A percentile compares a stretch with the other conserved stretches of the same genome.
phyloP scores from a whole-genome alignment of 2,113 vertebrate genomes.

The Etheostoma cragini region DNA sequence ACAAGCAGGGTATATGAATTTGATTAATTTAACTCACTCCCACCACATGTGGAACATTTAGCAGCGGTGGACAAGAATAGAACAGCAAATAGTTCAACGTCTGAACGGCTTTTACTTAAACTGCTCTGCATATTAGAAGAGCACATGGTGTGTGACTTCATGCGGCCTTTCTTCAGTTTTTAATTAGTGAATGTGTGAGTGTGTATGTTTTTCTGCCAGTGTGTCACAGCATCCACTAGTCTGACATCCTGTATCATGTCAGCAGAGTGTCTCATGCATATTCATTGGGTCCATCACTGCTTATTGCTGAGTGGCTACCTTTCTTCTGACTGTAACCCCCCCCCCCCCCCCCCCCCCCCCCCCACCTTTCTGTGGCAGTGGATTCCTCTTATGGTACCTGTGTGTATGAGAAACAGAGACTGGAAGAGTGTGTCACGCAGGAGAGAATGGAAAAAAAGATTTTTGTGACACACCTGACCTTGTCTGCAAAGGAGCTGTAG shows the following conservation, averaged over 20 bases:
- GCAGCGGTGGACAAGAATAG: slow-evolving; percentile 34
- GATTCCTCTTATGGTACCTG: slow-evolving; percentile 30
- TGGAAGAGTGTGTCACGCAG: slow-evolving; percentile 24
- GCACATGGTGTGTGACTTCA: background rate
- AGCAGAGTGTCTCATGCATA: slow-evolving; percentile 77
- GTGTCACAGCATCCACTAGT: slow-evolving; percentile 42
- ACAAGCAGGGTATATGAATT: slow-evolving; percentile 36
- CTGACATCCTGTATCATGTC: slow-evolving; percentile 70
- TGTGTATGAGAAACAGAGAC: slow-evolving; percentile 24
- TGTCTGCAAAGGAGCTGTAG: slow-evolving; percentile 16
- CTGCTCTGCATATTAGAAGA: background rate
- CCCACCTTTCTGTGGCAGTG: too few species aligned
- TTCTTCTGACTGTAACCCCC: slow-evolving; percentile 39
- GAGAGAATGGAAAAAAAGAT: background rate
- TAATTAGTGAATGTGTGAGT: slow-evolving; percentile 5
- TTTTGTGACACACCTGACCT: slow-evolving; percentile 53
- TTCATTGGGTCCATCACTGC: slow-evolving; percentile 59
- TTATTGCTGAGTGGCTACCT: slow-evolving; percentile 66
- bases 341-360: too few species aligned
- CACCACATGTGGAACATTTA: slow-evolving; percentile 36
- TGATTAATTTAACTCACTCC: slow-evolving; percentile 44
- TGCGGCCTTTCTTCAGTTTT: slow-evolving; percentile 17
- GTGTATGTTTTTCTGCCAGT: slow-evolving; percentile 8
- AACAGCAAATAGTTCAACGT: slow-evolving; percentile 30
- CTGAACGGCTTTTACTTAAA: slow-evolving; percentile 4